Percentiles rank a stretch among this genome's conserved stretches.
Conservation (phyloP, 2,797 vertebrate genomes). For the Xenops minutus region DNA sequence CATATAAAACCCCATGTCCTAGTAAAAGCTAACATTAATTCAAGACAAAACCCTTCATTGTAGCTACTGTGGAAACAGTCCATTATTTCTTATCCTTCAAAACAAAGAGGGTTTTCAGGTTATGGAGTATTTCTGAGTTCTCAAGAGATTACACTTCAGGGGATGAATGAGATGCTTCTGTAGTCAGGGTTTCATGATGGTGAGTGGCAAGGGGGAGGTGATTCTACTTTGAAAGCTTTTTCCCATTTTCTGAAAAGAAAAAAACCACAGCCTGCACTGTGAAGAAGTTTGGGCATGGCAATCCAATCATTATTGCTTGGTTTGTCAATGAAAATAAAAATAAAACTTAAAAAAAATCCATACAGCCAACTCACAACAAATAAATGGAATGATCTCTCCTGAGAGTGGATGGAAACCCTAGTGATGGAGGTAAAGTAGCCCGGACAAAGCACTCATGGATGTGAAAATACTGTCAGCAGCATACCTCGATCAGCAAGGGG, state of each 20-base stretch:
- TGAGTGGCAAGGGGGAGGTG: neutral
- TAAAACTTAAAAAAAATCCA: conserved; percentile 64
- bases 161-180: conserved; percentile 16
- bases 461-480: conserved; percentile 15
- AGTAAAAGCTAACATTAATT: conserved; percentile 53
- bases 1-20: neutral
- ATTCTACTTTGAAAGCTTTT: conserved; percentile 39
- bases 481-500: neutral
- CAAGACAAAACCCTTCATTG: conserved; percentile 22
- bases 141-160: conserved; percentile 13
- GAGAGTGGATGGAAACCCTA: conserved; percentile 6
- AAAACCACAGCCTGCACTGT: neutral
- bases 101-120: conserved; percentile 36
- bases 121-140: conserved; percentile 27
- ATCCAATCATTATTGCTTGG: conserved; percentile 49
- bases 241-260: neutral
- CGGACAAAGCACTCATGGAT: conserved; percentile 47
- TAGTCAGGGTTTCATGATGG: neutral
- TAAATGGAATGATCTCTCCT: conserved; percentile 61
- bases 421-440: conserved; percentile 33
- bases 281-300: neutral
- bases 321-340: conserved; percentile 67
- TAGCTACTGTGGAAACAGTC: conserved; percentile 12
- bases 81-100: conserved; percentile 39
- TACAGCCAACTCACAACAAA: conserved; percentile 32